These are phyloP conservation scores for Masnerella sp. DNA, from an alignment of 2,888 invertebrate genomes.

Conservation along the genomic window DNA sequence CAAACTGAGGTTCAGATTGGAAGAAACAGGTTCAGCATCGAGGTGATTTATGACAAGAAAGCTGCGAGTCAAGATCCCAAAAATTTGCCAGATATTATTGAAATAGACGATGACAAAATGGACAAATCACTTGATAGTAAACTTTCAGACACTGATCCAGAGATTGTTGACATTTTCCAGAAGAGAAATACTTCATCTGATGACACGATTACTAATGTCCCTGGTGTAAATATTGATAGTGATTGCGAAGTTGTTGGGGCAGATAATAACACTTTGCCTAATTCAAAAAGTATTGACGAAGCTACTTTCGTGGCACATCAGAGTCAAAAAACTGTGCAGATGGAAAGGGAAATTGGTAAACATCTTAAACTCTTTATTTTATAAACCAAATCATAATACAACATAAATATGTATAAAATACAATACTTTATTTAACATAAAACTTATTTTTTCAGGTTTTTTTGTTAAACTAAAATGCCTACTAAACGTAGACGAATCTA, in stretches of 20 bases:
- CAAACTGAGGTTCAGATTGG: neutral
- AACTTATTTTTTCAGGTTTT: slow-evolving; percentile 59
- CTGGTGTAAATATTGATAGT: slow-evolving; percentile 68
- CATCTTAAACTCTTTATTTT: too few relatives aligned
- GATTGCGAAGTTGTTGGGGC: slow-evolving; percentile 68
- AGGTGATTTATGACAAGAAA: slow-evolving; percentile 70
- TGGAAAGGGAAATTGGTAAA: slow-evolving; percentile 68
- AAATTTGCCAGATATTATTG: slow-evolving; percentile 67
- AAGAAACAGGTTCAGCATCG: slow-evolving; percentile 68
- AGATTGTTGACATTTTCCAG: slow-evolving; percentile 32
- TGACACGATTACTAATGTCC: slow-evolving; percentile 19
- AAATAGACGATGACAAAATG: slow-evolving; percentile 66
- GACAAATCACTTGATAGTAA: slow-evolving; percentile 66
- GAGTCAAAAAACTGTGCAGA: slow-evolving; percentile 62
- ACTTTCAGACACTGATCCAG: slow-evolving; percentile 56
- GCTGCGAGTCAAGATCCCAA: slow-evolving; percentile 58
- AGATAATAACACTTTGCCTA: slow-evolving; percentile 57
- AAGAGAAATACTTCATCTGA: neutral
- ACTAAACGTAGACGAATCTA: slow-evolving; percentile 69
- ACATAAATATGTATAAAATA: too few relatives aligned
- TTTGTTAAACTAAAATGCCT: slow-evolving; percentile 70
- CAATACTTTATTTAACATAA: too few relatives aligned
- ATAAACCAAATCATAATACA: too few relatives aligned
- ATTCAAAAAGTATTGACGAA: slow-evolving; percentile 46
- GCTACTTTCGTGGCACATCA: slow-evolving; percentile 10